Evolutionary conservation across 2,888 invertebrate species (phyloP).

Genomic region (Sympetrum striolatum): DNA sequence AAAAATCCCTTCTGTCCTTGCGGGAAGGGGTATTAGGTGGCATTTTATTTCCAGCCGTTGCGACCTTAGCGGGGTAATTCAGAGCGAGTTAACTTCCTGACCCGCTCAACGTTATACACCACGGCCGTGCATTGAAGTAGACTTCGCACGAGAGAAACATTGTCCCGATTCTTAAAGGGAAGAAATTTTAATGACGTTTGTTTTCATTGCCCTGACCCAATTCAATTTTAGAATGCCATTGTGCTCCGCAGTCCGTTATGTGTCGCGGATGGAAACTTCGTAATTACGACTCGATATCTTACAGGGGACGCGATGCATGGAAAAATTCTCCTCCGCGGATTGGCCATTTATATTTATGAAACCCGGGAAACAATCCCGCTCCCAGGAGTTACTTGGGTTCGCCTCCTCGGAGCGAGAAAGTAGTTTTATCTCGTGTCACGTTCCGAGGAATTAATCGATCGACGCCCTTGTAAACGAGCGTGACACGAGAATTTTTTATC

Average conservation of each 20-base stretch:
- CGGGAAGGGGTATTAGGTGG: background rate
- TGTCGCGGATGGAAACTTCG: background rate
- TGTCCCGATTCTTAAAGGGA: slow-evolving; percentile 1
- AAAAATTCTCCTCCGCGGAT: too few species aligned
- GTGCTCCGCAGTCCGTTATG: background rate
- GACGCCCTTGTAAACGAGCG: too few species aligned
- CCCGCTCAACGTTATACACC: background rate
- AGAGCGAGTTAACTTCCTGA: slow-evolving; percentile 6
- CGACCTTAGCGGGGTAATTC: background rate
- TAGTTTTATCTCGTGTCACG: too few species aligned
- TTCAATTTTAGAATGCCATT: background rate
- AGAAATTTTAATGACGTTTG: slow-evolving; percentile 28
- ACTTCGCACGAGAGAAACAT: background rate
- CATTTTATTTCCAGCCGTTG: background rate
- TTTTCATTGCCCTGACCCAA: slow-evolving; percentile 2
- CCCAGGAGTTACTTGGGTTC: too few species aligned
- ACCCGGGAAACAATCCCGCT: too few species aligned
- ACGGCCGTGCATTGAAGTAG: background rate
- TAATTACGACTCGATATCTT: background rate
- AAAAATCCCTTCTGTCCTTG: background rate
- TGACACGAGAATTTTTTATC: too few species aligned
- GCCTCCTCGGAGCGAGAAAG: too few species aligned
- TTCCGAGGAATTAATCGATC: too few species aligned
- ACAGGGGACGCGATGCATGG: background rate
- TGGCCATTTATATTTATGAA: too few species aligned